Evolutionary conservation across 2,113 vertebrate species (phyloP).

Genomic region (Caretta caretta): DNA sequence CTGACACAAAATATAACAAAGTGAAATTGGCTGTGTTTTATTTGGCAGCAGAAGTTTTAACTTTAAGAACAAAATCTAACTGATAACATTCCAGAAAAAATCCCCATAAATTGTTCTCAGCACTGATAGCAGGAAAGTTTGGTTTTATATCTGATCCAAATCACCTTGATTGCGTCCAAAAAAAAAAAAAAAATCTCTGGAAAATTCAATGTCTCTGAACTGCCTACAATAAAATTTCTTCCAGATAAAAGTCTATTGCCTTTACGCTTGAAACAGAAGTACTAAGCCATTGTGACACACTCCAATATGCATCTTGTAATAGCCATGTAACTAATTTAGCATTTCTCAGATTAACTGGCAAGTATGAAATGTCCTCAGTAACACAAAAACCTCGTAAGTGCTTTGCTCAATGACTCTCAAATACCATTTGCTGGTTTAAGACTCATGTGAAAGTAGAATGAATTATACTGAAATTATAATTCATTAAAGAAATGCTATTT

Average conservation of each 20-base stretch:
- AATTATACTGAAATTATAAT: no score
- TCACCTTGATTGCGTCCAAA: accelerated
- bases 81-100: background rate
- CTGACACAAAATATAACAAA: background rate
- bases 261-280: background rate
- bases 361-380: background rate
- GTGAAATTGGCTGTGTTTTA: background rate
- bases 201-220: background rate
- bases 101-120: background rate
- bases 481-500: no score
- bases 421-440: background rate
- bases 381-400: background rate
- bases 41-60: background rate
- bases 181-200: background rate
- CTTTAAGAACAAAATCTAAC: background rate
- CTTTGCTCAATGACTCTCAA: background rate
- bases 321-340: accelerated
- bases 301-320: background rate
- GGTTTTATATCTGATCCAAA: background rate
- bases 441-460: background rate
- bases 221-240: background rate
- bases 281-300: background rate
- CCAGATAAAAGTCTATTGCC: background rate
- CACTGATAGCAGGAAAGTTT: background rate
- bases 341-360: background rate